Conservation (phyloP, 2,113 vertebrate species). For the Myanophis thanlyinensis region DNA sequence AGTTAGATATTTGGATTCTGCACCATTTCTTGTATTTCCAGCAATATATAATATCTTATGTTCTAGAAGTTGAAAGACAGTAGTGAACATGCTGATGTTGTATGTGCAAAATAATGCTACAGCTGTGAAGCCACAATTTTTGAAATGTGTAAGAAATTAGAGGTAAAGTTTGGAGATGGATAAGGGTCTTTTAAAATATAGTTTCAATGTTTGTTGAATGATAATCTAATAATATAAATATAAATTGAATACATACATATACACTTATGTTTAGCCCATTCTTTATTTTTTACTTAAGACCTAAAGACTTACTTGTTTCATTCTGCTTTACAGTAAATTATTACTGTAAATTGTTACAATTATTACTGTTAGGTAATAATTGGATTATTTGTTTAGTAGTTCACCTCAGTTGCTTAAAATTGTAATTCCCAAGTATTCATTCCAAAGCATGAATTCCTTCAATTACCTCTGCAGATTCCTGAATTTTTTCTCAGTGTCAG, state of each 20-base stretch:
- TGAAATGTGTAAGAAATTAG: too few relatives aligned
- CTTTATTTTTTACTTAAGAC: neutral
- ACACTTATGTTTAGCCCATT: neutral
- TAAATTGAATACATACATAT: neutral
- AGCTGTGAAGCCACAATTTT: neutral
- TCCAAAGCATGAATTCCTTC: neutral
- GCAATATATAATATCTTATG: neutral
- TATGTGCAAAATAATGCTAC: neutral
- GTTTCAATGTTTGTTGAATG: neutral
- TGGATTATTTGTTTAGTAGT: neutral
- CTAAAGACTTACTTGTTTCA: neutral
- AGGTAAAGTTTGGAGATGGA: neutral
- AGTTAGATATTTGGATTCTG: neutral
- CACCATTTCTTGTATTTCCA: constrained; percentile 15
- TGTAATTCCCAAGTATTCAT: neutral
- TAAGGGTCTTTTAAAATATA: neutral
- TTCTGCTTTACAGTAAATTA: neutral
- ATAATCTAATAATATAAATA: neutral
- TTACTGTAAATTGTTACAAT: neutral
- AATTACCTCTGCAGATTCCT: neutral
- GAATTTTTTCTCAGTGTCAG: neutral
- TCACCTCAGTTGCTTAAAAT: neutral
- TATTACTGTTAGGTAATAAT: neutral
- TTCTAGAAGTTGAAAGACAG: neutral
- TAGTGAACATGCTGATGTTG: constrained; percentile 1